phyloP scores from a whole-genome alignment of 53 echinoderm and acorn worm genomes.

The Crossaster papposus region DNA sequence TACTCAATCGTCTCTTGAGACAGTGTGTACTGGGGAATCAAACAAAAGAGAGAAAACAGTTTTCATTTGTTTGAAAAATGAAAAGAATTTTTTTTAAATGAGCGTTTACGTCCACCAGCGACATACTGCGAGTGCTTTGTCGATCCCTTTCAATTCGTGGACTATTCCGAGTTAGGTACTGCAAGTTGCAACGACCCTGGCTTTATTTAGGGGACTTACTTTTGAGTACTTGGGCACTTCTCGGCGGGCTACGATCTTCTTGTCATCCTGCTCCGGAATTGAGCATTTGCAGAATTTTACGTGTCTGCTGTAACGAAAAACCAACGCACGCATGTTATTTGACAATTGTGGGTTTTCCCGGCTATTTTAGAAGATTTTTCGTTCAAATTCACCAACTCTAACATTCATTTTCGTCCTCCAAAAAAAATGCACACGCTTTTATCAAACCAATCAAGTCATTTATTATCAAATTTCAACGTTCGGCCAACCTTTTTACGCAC shows the following conservation, averaged over 20 bases:
- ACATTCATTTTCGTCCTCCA: too few relatives aligned
- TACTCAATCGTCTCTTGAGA: constrained; percentile 92
- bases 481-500: too few relatives aligned
- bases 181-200: neutral
- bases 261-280: constrained; percentile 69
- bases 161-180: neutral
- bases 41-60: neutral
- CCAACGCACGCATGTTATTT: neutral
- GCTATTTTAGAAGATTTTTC: too few relatives aligned
- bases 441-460: too few relatives aligned
- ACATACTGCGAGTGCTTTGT: too few relatives aligned
- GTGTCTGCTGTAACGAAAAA: constrained; percentile 61
- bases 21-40: constrained; percentile 78
- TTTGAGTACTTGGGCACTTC: constrained; percentile 94
- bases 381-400: too few relatives aligned
- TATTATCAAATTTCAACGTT: too few relatives aligned
- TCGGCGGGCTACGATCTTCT: constrained; percentile 73
- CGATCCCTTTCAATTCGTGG: too few relatives aligned
- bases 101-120: too few relatives aligned
- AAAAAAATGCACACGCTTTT: too few relatives aligned
- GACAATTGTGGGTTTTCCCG: too few relatives aligned
- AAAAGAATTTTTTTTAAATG: neutral
- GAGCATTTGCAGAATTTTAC: constrained; percentile 86
- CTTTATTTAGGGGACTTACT: constrained; percentile 63
- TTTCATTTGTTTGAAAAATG: neutral